Base-by-base conservation (phyloP, 1,140 invertebrate genomes). In the Maconellicoccus hirsutus region DNA sequence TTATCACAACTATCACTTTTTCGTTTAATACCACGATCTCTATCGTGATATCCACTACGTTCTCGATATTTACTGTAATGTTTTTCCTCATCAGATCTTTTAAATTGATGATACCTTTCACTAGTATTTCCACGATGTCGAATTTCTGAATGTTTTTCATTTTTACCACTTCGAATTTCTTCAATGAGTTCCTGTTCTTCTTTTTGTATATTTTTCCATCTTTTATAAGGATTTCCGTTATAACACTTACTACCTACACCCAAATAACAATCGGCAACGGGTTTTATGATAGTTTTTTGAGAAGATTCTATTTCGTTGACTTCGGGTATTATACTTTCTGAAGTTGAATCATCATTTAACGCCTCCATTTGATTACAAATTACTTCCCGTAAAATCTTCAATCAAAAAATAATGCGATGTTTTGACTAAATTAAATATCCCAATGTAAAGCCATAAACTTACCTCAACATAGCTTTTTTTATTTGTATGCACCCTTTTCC, bases 381-480 rank as follows among this genome's bases (percentile, higher is more conserved):
- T 23, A 72, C 59, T 71, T 72, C 72, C 42, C 70, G 61, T 22
- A 72, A 63, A 29, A 72, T 25, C 72, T 72, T 29, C 26, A 52
- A 42, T 70, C 25, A 8, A 19, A 14, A 52, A 26, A 70, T n/a
- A n/a, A n/a, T n/a, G n/a, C n/a, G n/a, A n/a, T n/a, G n/a, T n/a
- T n/a, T n/a, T n/a, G n/a, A n/a, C n/a, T n/a, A n/a, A n/a, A n/a
- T n/a, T n/a, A n/a, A n/a, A n/a, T n/a, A n/a, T n/a, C n/a, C n/a
- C n/a, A n/a, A n/a, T n/a, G n/a, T n/a, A n/a, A n/a, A n/a, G n/a
- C n/a, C n/a, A n/a, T n/a, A n/a, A 16, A 70, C 29, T 66, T 22
- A 72, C 72, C 42, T 72, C 72, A n/a, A 42, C 4, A 23, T 72
- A 72, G n/a, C 52, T 70, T 71, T 72, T 72, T 42, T 70, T 59